Conservation (phyloP, 2,797 vertebrate genomes). For the Amniataba percoides region DNA sequence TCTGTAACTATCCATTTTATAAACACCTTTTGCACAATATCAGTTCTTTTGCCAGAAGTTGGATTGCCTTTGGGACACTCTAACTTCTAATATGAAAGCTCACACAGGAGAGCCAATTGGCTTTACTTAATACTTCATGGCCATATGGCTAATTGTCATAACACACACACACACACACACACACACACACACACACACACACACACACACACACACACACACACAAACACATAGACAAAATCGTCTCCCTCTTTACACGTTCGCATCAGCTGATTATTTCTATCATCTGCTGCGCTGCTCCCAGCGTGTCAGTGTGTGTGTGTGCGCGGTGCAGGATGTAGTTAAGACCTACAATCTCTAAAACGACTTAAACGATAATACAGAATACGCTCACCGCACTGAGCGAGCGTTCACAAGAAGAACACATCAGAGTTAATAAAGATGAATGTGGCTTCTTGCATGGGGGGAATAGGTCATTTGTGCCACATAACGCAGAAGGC, state of each 20-base stretch:
- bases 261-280: not conserved
- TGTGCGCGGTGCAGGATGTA: not conserved
- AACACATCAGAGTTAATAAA: not conserved
- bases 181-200: constrained; percentile 1
- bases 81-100: constrained; percentile 10
- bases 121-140: not conserved
- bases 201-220: not conserved
- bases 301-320: constrained; percentile 1
- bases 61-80: constrained; percentile 13
- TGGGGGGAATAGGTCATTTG: constrained; percentile 17
- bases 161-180: not conserved
- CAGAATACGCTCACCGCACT: not conserved
- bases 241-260: not conserved
- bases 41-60: not conserved
- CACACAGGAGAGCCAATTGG: constrained; percentile 9
- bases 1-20: not conserved
- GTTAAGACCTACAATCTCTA: constrained; percentile 6
- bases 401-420: constrained; percentile 1
- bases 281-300: constrained; percentile 22
- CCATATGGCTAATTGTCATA: constrained; percentile 38
- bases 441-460: constrained; percentile 12
- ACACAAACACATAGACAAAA: constrained; percentile 5
- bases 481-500: constrained; percentile 25
- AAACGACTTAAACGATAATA: constrained; percentile 22
- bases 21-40: not conserved